These are phyloP conservation scores for Gastrophryne carolinensis DNA, from an alignment of 2,797 vertebrate genomes.

Conservation along the genomic window DNA sequence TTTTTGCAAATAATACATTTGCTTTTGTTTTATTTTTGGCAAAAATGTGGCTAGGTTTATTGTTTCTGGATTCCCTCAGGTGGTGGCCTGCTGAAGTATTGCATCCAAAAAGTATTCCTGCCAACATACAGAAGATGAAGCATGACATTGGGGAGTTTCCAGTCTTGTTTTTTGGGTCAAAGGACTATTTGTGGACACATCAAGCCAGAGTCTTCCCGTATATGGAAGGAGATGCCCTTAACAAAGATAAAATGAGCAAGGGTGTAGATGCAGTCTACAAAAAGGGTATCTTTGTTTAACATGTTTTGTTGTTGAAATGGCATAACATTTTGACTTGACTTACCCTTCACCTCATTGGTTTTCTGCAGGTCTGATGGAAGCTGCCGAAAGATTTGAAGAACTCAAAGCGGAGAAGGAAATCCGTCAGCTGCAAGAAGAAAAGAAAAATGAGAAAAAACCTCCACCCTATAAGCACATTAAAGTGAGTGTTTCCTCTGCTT, in stretches of 20 bases:
- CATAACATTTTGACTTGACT: not conserved
- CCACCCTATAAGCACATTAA: slow-evolving; percentile 97
- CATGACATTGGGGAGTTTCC: slow-evolving; percentile 96
- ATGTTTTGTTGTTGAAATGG: not conserved
- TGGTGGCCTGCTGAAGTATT: slow-evolving; percentile 99
- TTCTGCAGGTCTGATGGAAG: slow-evolving; percentile 87
- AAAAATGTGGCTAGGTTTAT: not conserved
- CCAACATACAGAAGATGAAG: slow-evolving; percentile 93
- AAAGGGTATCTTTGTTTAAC: slow-evolving; percentile 77
- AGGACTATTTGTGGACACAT: slow-evolving; percentile 98
- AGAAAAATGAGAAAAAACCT: slow-evolving; percentile 92
- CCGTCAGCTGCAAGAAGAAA: slow-evolving; percentile 92
- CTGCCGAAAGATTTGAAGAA: slow-evolving; percentile 90
- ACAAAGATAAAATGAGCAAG: slow-evolving; percentile 96
- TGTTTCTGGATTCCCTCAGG: slow-evolving; percentile 64
- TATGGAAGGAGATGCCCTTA: slow-evolving; percentile 97
- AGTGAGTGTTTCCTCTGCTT: slow-evolving; percentile 74
- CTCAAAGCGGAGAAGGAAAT: slow-evolving; percentile 93
- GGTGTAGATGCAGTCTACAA: slow-evolving; percentile 92
- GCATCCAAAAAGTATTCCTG: slow-evolving; percentile 88
- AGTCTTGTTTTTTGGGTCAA: slow-evolving; percentile 95
- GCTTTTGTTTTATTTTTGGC: not conserved
- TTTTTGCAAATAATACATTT: not conserved
- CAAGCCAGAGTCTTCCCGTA: slow-evolving; percentile 97
- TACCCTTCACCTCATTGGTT: slow-evolving; percentile 13